A percentile compares a stretch with the other conserved stretches of the same genome.
Conservation (phyloP, 2,113 vertebrate genomes). For the Verasper variegatus region DNA sequence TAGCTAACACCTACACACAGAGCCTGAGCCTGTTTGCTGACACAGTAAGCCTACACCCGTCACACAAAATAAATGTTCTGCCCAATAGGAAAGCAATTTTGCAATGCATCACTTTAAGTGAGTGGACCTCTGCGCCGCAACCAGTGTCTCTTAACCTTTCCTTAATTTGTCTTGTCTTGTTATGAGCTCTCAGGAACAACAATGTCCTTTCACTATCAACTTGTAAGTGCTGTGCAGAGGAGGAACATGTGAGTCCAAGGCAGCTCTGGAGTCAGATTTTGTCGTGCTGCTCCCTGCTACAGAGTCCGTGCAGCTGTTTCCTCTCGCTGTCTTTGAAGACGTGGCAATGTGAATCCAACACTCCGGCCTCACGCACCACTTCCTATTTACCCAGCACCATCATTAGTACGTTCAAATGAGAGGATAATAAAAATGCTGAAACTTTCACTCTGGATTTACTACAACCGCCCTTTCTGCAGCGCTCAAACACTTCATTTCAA, state of each 20-base stretch:
- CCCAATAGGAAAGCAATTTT: constrained; percentile 76
- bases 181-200: constrained; percentile 72
- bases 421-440: constrained; percentile 61
- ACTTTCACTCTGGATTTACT: constrained; percentile 74
- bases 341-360: constrained; percentile 80
- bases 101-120: constrained; percentile 78
- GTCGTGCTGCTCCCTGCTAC: neutral
- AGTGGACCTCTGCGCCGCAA: constrained; percentile 72
- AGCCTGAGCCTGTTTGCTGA: constrained; percentile 60
- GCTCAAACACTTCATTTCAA: constrained; percentile 69
- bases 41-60: constrained; percentile 64
- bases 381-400: constrained; percentile 82
- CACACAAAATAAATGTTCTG: constrained; percentile 70
- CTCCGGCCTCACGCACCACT: constrained; percentile 82
- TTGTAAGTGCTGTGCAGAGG: neutral
- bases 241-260: neutral
- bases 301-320: constrained; percentile 85
- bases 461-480: constrained; percentile 50
- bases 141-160: constrained; percentile 77
- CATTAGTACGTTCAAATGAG: constrained; percentile 44
- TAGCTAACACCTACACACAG: constrained; percentile 51
- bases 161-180: constrained; percentile 80
- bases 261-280: constrained; percentile 16
- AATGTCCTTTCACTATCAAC: constrained; percentile 50
- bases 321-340: constrained; percentile 80